A percentile compares a stretch with the other conserved stretches of the same genome.
These are phyloP conservation scores for Heliconius sara DNA, from an alignment of 2,888 invertebrate genomes.

Conservation along the genomic window DNA sequence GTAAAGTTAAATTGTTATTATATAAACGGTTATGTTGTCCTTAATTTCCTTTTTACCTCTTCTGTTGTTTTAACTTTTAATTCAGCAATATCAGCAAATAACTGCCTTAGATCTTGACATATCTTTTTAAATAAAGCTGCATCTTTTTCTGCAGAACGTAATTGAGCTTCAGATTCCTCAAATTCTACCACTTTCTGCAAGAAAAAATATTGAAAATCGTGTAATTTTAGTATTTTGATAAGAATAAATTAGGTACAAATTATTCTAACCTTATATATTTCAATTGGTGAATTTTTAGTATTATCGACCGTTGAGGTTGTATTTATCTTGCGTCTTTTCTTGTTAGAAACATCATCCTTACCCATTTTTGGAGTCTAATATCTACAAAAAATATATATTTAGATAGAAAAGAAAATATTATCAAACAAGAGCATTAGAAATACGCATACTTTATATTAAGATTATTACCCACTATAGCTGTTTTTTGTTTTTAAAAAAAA, in stretches of 20 bases:
- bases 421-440: background rate
- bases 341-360: slow-evolving; percentile 78
- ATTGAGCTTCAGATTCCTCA: slow-evolving; percentile 89
- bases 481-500: background rate
- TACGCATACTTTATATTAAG: background rate
- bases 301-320: slow-evolving; percentile 66
- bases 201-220: slow-evolving; percentile 37
- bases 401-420: background rate
- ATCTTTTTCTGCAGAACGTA: slow-evolving; percentile 87
- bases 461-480: background rate
- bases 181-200: slow-evolving; percentile 87
- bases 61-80: slow-evolving; percentile 84
- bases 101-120: slow-evolving; percentile 87
- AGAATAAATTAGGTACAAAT: slow-evolving; percentile 11
- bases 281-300: slow-evolving; percentile 76
- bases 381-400: background rate
- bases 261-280: slow-evolving; percentile 84
- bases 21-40: background rate
- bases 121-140: slow-evolving; percentile 86
- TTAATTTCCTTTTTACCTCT: slow-evolving; percentile 68
- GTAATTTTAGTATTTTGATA: slow-evolving; percentile 13
- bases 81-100: slow-evolving; percentile 88
- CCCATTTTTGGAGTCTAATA: slow-evolving; percentile 63
- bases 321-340: slow-evolving; percentile 83
- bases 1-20: background rate